Conservation (phyloP, 2,797 vertebrate species). For the Hybognathus amarus region DNA sequence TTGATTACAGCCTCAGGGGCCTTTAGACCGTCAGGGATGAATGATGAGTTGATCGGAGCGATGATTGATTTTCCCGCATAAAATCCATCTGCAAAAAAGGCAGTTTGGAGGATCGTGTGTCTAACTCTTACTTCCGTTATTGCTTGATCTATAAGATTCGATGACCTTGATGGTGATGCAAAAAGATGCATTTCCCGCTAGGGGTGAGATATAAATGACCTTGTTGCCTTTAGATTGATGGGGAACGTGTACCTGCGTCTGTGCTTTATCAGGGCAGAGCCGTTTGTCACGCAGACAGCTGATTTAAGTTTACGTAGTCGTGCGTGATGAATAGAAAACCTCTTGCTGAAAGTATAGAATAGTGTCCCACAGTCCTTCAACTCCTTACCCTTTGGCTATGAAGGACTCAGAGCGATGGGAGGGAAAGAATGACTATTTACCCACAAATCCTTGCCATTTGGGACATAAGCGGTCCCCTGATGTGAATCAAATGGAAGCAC, state of each 20-base stretch:
- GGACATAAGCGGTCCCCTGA: slow-evolving; percentile 49
- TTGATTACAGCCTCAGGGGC: slow-evolving; percentile 13
- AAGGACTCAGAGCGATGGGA: slow-evolving; percentile 47
- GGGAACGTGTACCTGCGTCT: not conserved
- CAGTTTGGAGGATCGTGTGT: not conserved
- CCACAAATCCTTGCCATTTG: slow-evolving; percentile 51
- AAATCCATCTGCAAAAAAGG: not conserved
- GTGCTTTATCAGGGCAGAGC: slow-evolving; percentile 29
- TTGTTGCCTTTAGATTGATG: slow-evolving; percentile 33
- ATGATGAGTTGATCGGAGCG: not conserved
- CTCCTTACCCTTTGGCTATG: slow-evolving; percentile 46
- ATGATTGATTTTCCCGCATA: slow-evolving; percentile 18
- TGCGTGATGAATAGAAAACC: slow-evolving; percentile 42
- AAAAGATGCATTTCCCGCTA: not conserved
- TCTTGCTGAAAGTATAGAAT: not conserved
- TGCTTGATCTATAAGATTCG: not conserved
- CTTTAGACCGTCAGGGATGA: not conserved
- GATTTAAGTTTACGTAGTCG: slow-evolving; percentile 12
- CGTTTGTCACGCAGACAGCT: slow-evolving; percentile 37
- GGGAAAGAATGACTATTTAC: slow-evolving; percentile 45
- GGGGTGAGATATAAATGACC: slow-evolving; percentile 14
- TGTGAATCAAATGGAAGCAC: slow-evolving; percentile 45
- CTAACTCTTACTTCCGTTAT: slow-evolving; percentile 14
- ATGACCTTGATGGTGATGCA: slow-evolving; percentile 15
- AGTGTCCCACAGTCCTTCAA: slow-evolving; percentile 63